Evolutionary conservation across 2,797 vertebrate genomes (phyloP), one percentile per base, ranked within the genome.

Genomic region (Hirundo rustica): DNA sequence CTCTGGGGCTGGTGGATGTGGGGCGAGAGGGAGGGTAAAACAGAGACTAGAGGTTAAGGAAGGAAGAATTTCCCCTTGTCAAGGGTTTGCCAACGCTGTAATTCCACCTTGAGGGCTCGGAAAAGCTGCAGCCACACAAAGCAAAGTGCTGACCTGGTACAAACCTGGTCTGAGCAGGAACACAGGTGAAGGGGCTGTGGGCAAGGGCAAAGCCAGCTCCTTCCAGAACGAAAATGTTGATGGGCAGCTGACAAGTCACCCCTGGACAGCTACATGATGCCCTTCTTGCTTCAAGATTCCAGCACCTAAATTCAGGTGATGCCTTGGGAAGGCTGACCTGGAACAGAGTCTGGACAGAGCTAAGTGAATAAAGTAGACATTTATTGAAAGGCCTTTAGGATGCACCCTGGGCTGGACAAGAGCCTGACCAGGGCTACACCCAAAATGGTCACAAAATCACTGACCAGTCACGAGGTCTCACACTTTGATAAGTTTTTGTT

Each of bases 201-300:
- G 25, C 7, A 9, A 76, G 38, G 55, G n/a, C 27, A 85, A 71
- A 85, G 53, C 5, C 1, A 1, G 13, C n/a, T 51, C 18, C 36
- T 34, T 71, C 42, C 57, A 20, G 29, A 70, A 45, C 3, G 16
- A 12, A 55, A 62, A 60, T 0, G 0, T 25, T 50, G 32, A 26
- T n/a, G 12, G 66, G 29, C 64, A 64, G 10, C n/a, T 36, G 61
- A 40, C n/a, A 16, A 11, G 38, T 38, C 21, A 5, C 22, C 54
- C 55, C 71, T 58, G 44, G 34, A 9, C 27, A 55, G 10, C 38
- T 70, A 7, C 18, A 18, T 0, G 3, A 51, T 20, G 26, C 16
- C 19, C 47, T 53, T 21, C 50, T 60, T 80, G 16, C 38, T 57
- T 18, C 15, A 5, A 38, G 32, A 51, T 57, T 34, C 10, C 27